A percentile compares a stretch with the other conserved stretches of the same genome.
phyloP scores from a whole-genome alignment of 1,140 invertebrate genomes.

The Piezodorus guildinii region DNA sequence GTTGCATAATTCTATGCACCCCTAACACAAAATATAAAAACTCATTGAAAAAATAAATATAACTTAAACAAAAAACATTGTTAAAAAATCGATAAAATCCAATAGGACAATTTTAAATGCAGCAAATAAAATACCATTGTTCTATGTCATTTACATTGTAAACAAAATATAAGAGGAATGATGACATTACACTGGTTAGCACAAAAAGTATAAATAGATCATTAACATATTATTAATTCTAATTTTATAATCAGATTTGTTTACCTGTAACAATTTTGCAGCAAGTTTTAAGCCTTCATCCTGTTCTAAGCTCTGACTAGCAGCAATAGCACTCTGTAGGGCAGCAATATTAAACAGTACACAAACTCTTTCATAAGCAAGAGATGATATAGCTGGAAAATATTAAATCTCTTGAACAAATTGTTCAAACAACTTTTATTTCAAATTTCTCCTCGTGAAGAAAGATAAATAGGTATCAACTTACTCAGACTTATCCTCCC shows the following conservation, averaged over 20 bases:
- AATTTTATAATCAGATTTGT: constrained; percentile 14
- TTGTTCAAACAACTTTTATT: not conserved
- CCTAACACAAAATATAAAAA: no score
- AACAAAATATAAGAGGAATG: no score
- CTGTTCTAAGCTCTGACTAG: constrained; percentile 69
- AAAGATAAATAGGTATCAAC: constrained; percentile 32
- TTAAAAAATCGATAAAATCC: no score
- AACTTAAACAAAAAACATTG: no score
- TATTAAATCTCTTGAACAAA: constrained; percentile 9
- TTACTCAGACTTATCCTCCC: constrained; percentile 85
- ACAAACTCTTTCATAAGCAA: constrained; percentile 88
- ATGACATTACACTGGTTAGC: no score
- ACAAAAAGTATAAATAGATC: no score
- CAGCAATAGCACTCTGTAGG: constrained; percentile 79
- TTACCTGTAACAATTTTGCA: constrained; percentile 82
- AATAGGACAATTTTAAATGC: no score
- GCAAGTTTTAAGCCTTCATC: constrained; percentile 91
- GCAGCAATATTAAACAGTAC: constrained; percentile 96
- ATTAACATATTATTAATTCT: no score
- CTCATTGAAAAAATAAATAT: no score
- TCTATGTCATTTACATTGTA: no score
- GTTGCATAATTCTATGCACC: no score
- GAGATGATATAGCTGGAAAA: constrained; percentile 61
- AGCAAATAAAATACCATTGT: no score
- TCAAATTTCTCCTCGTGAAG: not conserved